Evolutionary conservation across 2,888 invertebrate genomes (phyloP).

Genomic region (Opisthograptis luteolata): DNA sequence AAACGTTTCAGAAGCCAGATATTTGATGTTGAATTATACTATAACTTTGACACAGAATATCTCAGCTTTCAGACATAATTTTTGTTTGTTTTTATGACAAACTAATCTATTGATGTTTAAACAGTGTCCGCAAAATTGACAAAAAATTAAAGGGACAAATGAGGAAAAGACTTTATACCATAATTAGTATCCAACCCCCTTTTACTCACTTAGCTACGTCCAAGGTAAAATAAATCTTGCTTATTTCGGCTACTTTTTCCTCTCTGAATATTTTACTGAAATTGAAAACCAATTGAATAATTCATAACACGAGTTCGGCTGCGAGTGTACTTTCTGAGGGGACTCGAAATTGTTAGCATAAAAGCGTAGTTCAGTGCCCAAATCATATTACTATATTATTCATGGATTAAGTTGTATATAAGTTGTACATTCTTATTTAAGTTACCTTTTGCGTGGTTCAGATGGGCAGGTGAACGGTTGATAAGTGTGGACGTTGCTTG

Average conservation of each 20-base stretch:
- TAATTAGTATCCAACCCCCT: no score
- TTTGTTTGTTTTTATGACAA: no score
- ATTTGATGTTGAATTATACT: no score
- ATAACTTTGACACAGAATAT: no score
- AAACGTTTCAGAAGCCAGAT: no score
- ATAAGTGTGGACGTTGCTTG: conserved; percentile 8
- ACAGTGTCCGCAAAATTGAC: no score
- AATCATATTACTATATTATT: conserved; percentile 21
- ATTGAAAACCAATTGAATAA: conserved; percentile 22
- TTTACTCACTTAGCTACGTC: no score
- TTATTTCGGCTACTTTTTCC: conserved; percentile 2
- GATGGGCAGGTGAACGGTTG: conserved; percentile 7
- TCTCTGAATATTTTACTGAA: conserved; percentile 22
- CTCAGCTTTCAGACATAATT: no score
- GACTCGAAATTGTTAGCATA: conserved; percentile 11
- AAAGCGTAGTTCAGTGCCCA: conserved; percentile 15
- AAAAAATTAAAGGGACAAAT: no score
- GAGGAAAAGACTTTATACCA: no score
- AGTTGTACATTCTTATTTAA: conserved; percentile 25
- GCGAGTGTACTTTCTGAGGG: not conserved
- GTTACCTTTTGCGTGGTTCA: conserved; percentile 11
- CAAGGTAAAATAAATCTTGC: conserved; percentile 6
- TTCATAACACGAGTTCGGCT: conserved; percentile 11
- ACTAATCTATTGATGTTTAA: no score
- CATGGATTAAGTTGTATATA: conserved; percentile 20